Evolutionary conservation across 2,888 invertebrate genomes (phyloP).

Genomic region (Rhingia rostrata): DNA sequence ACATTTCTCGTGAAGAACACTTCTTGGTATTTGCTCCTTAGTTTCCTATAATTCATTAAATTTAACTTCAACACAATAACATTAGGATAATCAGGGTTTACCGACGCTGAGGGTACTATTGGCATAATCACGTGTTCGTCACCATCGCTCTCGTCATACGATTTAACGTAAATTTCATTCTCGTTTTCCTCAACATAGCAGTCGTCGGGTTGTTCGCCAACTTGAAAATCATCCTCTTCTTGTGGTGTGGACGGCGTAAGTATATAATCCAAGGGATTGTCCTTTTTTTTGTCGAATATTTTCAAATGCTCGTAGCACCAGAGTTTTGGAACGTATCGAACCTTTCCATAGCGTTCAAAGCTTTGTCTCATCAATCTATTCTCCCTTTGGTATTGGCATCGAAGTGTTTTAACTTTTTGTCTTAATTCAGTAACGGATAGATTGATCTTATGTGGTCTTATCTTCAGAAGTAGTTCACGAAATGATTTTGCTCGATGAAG

Average conservation of each 20-base stretch:
- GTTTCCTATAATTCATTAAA: neutral
- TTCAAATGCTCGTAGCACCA: conserved; percentile 29
- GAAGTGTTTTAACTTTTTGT: conserved; percentile 36
- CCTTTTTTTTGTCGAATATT: conserved; percentile 17
- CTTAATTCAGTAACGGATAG: conserved; percentile 19
- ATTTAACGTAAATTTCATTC: conserved; percentile 48
- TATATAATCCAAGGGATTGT: neutral
- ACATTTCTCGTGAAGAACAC: conserved; percentile 29
- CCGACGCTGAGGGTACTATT: neutral
- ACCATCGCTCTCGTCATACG: conserved; percentile 28
- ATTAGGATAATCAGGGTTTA: neutral
- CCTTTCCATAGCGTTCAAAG: neutral
- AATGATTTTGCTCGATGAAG: conserved; percentile 20
- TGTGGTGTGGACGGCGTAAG: neutral
- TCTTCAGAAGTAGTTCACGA: neutral
- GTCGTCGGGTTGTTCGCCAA: conserved; percentile 14
- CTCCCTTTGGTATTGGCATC: conserved; percentile 36
- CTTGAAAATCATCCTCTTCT: neutral
- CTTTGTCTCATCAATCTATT: neutral
- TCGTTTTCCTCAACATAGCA: conserved; percentile 38
- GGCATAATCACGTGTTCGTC: neutral
- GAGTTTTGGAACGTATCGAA: conserved; percentile 5
- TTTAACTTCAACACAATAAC: neutral
- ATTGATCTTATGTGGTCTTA: neutral
- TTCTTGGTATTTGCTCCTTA: neutral